A percentile compares a stretch with the other conserved stretches of the same genome.
Evolutionary conservation across 2,888 invertebrate species (phyloP).

Genomic region (Thysanoteuthis rhombus): DNA sequence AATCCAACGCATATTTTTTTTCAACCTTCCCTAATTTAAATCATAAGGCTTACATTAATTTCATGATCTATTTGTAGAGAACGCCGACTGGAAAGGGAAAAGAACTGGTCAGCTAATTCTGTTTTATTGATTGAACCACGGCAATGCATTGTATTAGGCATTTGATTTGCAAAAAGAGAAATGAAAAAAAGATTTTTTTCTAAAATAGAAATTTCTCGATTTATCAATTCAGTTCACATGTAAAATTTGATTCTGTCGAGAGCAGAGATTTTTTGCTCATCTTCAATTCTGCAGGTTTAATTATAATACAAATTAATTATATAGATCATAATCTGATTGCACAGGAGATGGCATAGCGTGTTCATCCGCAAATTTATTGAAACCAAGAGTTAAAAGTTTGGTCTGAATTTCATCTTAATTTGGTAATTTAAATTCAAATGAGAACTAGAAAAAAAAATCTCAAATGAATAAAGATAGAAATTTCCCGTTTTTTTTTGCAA

Average conservation of each 20-base stretch:
- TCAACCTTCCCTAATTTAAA: neutral
- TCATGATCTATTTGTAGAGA: neutral
- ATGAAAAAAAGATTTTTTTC: neutral
- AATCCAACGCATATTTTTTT: neutral
- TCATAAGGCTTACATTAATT: neutral
- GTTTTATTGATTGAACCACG: neutral
- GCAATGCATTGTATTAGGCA: neutral
- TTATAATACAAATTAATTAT: neutral
- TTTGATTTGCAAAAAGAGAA: neutral
- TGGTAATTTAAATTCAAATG: neutral
- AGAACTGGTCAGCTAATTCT: too few relatives aligned
- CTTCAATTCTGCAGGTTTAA: neutral
- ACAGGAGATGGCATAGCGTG: neutral
- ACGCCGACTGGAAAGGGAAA: too few relatives aligned
- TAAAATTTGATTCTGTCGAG: neutral
- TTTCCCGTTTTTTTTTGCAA: neutral
- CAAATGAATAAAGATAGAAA: neutral
- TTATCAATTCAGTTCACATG: neutral
- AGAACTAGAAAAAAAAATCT: neutral
- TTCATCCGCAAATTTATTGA: neutral
- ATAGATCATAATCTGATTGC: neutral
- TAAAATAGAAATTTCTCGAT: neutral
- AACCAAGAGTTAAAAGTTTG: neutral
- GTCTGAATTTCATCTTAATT: neutral
- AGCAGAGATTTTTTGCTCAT: neutral